phyloP scores from a whole-genome alignment of 2,888 invertebrate genomes.

The Dryobotodes eremita region DNA sequence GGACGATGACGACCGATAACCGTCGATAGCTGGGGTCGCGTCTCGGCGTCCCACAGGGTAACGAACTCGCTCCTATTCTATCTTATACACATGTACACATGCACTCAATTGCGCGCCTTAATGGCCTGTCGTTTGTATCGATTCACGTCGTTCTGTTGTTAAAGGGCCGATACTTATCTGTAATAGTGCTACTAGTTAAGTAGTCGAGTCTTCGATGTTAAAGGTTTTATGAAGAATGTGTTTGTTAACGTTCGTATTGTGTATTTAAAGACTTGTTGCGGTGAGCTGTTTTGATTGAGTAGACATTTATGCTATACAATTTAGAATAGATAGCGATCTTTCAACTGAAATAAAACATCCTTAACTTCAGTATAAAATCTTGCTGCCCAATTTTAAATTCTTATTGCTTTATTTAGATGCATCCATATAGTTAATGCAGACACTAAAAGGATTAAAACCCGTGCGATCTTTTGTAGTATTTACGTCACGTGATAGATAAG shows the following conservation, averaged over 20 bases:
- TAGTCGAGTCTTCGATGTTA: constrained; percentile 50
- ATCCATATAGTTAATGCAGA: background rate
- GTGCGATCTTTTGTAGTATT: background rate
- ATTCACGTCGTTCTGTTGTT: constrained; percentile 67
- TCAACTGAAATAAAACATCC: background rate
- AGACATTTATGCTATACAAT: background rate
- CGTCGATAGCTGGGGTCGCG: constrained; percentile 76
- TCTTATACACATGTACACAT: constrained; percentile 68
- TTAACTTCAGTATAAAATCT: background rate
- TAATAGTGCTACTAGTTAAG: constrained; percentile 65
- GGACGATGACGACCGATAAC: constrained; percentile 80
- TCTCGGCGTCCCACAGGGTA: constrained; percentile 78
- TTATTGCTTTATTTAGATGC: background rate
- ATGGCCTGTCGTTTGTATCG: constrained; percentile 74
- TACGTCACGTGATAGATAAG: constrained; percentile 21
- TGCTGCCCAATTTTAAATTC: background rate
- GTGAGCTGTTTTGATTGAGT: constrained; percentile 19
- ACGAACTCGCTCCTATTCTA: constrained; percentile 78
- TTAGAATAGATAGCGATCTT: background rate
- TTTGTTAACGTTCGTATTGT: constrained; percentile 42
- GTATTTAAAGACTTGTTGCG: constrained; percentile 8
- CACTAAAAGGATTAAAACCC: background rate
- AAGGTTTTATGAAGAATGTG: constrained; percentile 47
- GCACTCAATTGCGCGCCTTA: constrained; percentile 72
- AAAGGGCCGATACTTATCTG: constrained; percentile 66